Conservation (phyloP, 2,888 invertebrate genomes). For the Malthinus seriepunctatus region DNA sequence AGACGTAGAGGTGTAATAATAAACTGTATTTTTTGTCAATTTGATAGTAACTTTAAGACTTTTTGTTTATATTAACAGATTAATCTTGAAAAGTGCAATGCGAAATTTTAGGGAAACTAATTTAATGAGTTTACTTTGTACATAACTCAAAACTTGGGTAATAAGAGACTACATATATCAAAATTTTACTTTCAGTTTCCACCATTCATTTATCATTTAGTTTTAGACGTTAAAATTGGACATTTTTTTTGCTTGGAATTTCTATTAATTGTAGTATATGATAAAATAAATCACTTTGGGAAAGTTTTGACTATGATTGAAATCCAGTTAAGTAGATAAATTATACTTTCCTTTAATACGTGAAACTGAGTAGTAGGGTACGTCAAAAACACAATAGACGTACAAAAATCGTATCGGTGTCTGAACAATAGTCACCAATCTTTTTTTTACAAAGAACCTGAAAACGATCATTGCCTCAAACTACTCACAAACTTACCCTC, state of each 20-base stretch:
- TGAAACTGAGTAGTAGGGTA: conserved; percentile 25
- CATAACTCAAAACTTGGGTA: conserved; percentile 41
- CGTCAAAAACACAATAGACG: conserved; percentile 39
- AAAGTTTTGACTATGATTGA: conserved; percentile 46
- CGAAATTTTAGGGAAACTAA: conserved; percentile 19
- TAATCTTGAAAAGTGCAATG: background rate
- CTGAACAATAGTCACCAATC: conserved; percentile 41
- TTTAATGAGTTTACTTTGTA: conserved; percentile 39
- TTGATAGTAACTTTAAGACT: no score
- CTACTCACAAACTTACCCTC: no score
- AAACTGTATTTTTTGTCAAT: no score
- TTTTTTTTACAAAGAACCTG: conserved; percentile 37
- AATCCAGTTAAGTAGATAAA: conserved; percentile 48
- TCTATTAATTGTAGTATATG: conserved; percentile 26
- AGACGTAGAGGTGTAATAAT: no score
- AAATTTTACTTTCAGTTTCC: conserved; percentile 25
- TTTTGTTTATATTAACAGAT: no score
- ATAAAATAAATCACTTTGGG: conserved; percentile 38
- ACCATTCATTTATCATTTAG: conserved; percentile 20
- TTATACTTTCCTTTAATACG: conserved; percentile 37
- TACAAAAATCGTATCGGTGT: conserved; percentile 40
- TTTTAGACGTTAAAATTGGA: conserved; percentile 25
- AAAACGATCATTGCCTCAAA: no score
- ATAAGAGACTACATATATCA: conserved; percentile 41
- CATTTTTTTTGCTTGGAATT: conserved; percentile 23